Percentiles rank a stretch among this genome's conserved stretches.
phyloP scores from a whole-genome alignment of 2,888 invertebrate genomes.

The Tipula lateralis region DNA sequence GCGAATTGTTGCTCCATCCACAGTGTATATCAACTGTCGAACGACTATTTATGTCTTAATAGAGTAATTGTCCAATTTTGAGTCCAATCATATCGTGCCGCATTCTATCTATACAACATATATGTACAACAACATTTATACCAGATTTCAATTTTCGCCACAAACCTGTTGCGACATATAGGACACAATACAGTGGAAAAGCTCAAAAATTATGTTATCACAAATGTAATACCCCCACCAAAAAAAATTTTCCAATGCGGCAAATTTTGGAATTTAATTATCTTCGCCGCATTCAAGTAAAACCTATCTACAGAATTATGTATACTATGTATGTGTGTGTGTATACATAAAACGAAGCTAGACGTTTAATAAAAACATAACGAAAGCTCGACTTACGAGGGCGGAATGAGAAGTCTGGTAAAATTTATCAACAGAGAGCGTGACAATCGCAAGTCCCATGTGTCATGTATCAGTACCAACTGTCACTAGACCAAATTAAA shows the following conservation, averaged over 20 bases:
- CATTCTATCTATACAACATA: background rate
- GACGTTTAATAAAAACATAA: no score
- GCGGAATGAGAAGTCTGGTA: no score
- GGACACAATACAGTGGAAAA: background rate
- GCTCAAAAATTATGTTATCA: background rate
- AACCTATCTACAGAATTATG: background rate
- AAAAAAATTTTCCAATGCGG: background rate
- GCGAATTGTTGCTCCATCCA: background rate
- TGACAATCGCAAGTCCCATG: no score
- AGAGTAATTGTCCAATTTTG: background rate
- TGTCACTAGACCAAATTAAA: no score
- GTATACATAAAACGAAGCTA: background rate
- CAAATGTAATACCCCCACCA: background rate
- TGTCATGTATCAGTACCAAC: no score
- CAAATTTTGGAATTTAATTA: slow-evolving; percentile 19
- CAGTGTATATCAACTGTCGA: background rate
- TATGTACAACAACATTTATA: background rate
- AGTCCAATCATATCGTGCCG: background rate
- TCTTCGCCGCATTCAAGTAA: background rate
- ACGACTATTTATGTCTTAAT: background rate
- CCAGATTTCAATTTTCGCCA: background rate
- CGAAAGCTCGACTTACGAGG: no score
- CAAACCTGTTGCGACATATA: background rate
- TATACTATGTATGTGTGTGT: background rate
- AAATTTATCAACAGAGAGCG: no score